phyloP scores from a whole-genome alignment of 2,113 vertebrate species.

The Pavo muticus region DNA sequence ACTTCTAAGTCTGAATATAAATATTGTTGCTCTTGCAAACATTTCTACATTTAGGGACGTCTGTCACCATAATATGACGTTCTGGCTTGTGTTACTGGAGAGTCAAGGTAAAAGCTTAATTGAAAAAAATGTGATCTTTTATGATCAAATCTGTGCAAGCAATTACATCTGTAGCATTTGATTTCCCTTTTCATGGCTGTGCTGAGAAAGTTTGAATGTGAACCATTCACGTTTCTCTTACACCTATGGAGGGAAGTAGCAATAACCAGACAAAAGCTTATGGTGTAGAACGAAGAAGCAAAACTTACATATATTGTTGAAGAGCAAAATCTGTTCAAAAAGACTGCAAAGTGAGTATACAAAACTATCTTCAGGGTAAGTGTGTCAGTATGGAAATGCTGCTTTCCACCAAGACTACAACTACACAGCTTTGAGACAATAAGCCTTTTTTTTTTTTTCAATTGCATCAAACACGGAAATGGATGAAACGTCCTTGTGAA shows the following conservation, averaged over 20 bases:
- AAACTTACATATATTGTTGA: not conserved
- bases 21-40: not conserved
- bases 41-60: not conserved
- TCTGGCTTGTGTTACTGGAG: not conserved
- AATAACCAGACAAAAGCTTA: not conserved
- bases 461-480: fast-evolving
- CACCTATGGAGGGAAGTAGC: not conserved
- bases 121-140: not conserved
- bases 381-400: not conserved
- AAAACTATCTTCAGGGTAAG: not conserved
- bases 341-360: not conserved
- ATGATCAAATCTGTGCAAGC: not conserved
- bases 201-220: not conserved
- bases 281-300: not conserved
- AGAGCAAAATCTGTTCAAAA: not conserved
- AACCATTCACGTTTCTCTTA: not conserved
- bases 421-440: not conserved
- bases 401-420: not conserved
- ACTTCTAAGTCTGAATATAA: not conserved
- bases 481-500: not conserved
- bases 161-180: not conserved
- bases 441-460: not conserved
- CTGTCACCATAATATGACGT: not conserved
- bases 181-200: not conserved
- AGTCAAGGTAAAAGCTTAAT: not conserved